phyloP scores from a whole-genome alignment of 53 echinoderm and acorn worm genomes.

The Antedon mediterranea region DNA sequence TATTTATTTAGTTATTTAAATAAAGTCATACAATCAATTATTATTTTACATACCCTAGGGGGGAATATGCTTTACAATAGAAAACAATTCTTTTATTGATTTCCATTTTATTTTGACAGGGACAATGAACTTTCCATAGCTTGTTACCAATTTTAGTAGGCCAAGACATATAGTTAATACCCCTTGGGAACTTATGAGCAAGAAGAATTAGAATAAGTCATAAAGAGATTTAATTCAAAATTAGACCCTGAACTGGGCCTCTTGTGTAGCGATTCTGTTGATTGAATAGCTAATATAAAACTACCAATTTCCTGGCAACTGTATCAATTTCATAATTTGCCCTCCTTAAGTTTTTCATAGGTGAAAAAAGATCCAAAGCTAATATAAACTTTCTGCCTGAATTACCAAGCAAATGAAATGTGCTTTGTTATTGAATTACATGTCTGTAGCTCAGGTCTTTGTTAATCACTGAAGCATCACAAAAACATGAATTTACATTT shows the following conservation, averaged over 20 bases:
- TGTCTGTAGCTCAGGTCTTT: neutral
- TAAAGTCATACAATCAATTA: no score
- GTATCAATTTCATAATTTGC: slow-evolving; percentile 1
- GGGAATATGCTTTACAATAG: no score
- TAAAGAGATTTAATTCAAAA: neutral
- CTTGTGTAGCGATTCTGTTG: neutral
- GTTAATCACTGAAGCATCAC: neutral
- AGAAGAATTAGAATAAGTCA: neutral
- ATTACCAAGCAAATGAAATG: neutral
- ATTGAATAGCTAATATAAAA: neutral
- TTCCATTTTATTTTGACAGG: neutral
- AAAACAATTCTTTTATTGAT: neutral
- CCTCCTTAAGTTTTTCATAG: slow-evolving; percentile 1
- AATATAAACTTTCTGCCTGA: slow-evolving; percentile 1
- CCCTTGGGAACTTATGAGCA: neutral
- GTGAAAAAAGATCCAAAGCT: neutral
- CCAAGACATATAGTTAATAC: neutral
- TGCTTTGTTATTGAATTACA: neutral
- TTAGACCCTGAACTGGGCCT: neutral
- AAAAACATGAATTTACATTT: neutral
- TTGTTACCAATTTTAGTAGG: neutral
- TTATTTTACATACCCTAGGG: no score
- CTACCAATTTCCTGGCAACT: neutral
- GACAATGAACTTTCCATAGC: neutral
- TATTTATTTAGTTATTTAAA: no score